These are phyloP conservation scores for Salpingus planirostris DNA, from an alignment of 2,888 invertebrate species.

Conservation along the genomic window DNA sequence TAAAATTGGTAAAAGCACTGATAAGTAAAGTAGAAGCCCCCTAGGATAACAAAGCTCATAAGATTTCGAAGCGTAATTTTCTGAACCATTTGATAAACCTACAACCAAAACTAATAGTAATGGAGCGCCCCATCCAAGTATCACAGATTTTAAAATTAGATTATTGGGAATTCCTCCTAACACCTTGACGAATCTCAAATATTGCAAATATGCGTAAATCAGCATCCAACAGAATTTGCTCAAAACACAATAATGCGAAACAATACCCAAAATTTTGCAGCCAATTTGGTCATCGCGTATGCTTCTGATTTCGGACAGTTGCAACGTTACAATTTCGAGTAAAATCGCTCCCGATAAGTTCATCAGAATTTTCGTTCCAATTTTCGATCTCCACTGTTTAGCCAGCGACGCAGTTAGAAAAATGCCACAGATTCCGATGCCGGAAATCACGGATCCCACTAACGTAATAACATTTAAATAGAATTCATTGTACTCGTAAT, in stretches of 20 bases:
- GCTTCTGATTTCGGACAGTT: conserved; percentile 27
- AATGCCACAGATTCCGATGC: conserved; percentile 46
- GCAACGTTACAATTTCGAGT: conserved; percentile 35
- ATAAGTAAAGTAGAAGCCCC: conserved; percentile 46
- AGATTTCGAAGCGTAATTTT: conserved; percentile 43
- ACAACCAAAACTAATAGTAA: conserved; percentile 46
- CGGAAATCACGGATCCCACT: conserved; percentile 45
- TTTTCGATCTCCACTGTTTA: conserved; percentile 52
- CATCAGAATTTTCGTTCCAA: conserved; percentile 53
- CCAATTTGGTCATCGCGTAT: not conserved
- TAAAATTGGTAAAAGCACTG: conserved; percentile 48
- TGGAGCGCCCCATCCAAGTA: conserved; percentile 57
- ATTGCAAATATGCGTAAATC: conserved; percentile 59
- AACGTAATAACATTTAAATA: conserved; percentile 45
- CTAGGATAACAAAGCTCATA: conserved; percentile 49
- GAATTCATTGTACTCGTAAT: conserved; percentile 37
- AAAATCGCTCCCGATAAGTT: conserved; percentile 48
- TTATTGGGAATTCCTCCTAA: conserved; percentile 51
- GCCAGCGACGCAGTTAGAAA: conserved; percentile 48
- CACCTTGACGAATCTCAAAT: conserved; percentile 56
- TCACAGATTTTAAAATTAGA: conserved; percentile 51
- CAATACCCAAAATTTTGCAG: conserved; percentile 51
- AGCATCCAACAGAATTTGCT: conserved; percentile 67
- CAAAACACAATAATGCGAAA: conserved; percentile 56
- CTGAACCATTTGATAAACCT: conserved; percentile 41